Conservation (phyloP, 2,888 invertebrate species). For the Hedychridium roseum region DNA sequence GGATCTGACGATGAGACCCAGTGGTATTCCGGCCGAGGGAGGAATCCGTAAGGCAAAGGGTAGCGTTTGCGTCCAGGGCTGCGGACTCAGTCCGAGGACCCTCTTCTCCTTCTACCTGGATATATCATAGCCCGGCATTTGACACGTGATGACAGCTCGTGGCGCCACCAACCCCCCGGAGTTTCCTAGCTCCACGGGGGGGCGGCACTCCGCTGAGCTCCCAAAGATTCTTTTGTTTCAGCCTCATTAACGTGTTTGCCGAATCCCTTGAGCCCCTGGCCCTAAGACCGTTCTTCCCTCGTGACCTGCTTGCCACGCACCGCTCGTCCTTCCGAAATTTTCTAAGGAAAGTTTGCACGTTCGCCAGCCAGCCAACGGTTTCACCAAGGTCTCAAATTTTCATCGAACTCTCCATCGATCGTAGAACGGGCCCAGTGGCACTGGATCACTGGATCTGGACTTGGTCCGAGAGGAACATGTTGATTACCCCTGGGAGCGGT, state of each 20-base stretch:
- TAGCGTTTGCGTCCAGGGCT: conserved; percentile 16
- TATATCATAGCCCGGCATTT: conserved; percentile 44
- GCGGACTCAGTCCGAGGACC: conserved; percentile 8
- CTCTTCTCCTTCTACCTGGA: conserved; percentile 41
- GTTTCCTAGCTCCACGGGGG: conserved; percentile 51
- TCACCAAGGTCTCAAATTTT: too few species aligned
- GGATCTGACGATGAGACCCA: conserved; percentile 24
- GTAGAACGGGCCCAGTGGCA: too few species aligned
- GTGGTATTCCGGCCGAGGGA: conserved; percentile 21
- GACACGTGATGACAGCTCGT: conserved; percentile 63
- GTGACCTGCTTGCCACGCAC: neutral
- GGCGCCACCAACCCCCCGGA: conserved; percentile 63
- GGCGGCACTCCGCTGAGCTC: conserved; percentile 38
- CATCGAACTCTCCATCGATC: too few species aligned
- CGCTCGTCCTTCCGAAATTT: too few species aligned
- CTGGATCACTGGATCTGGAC: too few species aligned
- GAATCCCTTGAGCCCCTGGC: too few species aligned
- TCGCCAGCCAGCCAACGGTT: too few species aligned
- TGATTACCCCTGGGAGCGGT: too few species aligned
- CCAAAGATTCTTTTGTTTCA: conserved; percentile 61
- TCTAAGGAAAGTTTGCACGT: too few species aligned
- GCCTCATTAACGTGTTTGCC: conserved; percentile 62
- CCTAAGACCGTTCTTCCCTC: too few species aligned
- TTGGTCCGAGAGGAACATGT: too few species aligned
- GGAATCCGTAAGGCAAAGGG: conserved; percentile 25